Conservation (phyloP, 2,797 vertebrate genomes). For the Leptatherina wallacei region DNA sequence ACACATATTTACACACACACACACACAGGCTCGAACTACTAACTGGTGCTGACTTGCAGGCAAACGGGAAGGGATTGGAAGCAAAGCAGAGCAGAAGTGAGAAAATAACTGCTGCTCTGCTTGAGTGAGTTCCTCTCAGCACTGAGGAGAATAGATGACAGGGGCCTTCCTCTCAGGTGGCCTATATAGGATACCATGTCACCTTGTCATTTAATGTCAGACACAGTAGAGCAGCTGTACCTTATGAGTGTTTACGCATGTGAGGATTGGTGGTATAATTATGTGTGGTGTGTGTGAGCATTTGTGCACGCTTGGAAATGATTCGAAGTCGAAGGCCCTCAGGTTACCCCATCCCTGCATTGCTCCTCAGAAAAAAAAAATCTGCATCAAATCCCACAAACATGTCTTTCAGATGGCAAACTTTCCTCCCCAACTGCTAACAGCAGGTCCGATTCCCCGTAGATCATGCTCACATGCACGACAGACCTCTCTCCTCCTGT, state of each 20-base stretch:
- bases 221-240: conserved; percentile 75
- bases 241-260: conserved; percentile 55
- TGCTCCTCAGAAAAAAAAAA: conserved; percentile 47
- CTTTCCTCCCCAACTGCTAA: conserved; percentile 66
- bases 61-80: conserved; percentile 63
- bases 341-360: conserved; percentile 42
- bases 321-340: conserved; percentile 55
- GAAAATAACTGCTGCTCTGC: conserved; percentile 75
- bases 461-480: conserved; percentile 72
- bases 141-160: conserved; percentile 71
- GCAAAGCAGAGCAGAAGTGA: conserved; percentile 55
- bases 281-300: conserved; percentile 11
- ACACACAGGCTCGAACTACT: conserved; percentile 47
- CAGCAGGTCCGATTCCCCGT: conserved; percentile 53
- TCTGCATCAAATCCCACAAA: conserved; percentile 77
- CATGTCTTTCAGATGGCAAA: conserved; percentile 73
- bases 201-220: conserved; percentile 79
- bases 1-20: conserved; percentile 4
- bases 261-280: conserved; percentile 63
- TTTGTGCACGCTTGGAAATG: conserved; percentile 53
- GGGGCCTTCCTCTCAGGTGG: conserved; percentile 75
- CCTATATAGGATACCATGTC: conserved; percentile 75
- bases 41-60: conserved; percentile 75
- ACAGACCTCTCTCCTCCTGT: conserved; percentile 65
- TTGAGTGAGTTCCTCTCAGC: conserved; percentile 71